Conservation (phyloP, 1,140 invertebrate species). For the Drosophila tani region DNA sequence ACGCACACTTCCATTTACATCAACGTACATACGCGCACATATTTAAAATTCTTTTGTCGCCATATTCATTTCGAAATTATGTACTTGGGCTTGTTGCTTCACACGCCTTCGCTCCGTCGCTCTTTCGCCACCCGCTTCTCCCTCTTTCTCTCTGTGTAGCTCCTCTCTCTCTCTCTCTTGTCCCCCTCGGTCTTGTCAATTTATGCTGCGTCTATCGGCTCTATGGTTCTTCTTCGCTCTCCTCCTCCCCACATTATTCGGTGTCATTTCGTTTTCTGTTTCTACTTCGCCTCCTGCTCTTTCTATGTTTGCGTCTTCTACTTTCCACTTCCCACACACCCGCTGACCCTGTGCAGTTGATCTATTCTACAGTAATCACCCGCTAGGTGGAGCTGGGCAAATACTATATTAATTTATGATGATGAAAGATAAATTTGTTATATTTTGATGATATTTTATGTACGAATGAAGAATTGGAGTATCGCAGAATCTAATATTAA, state of each 20-base stretch:
- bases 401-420: too few species aligned
- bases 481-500: too few species aligned
- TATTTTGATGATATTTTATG: too few species aligned
- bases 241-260: slow-evolving; percentile 1
- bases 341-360: slow-evolving; percentile 64
- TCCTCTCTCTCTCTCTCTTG: slow-evolving; percentile 1
- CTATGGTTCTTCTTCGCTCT: slow-evolving; percentile 21
- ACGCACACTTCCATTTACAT: slow-evolving; percentile 10
- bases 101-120: slow-evolving; percentile 62
- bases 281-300: neutral
- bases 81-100: slow-evolving; percentile 76
- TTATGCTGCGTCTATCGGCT: slow-evolving; percentile 61
- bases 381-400: neutral
- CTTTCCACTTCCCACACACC: slow-evolving; percentile 5
- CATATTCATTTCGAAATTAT: slow-evolving; percentile 79
- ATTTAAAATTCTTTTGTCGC: slow-evolving; percentile 81
- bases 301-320: slow-evolving; percentile 4
- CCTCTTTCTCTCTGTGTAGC: neutral
- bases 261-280: slow-evolving; percentile 45
- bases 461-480: too few species aligned
- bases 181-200: slow-evolving; percentile 45
- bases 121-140: slow-evolving; percentile 22
- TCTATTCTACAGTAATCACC: neutral
- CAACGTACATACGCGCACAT: slow-evolving; percentile 46
- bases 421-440: too few species aligned